Percentiles rank a stretch among this genome's conserved stretches.
phyloP scores from a whole-genome alignment of 2,113 vertebrate species.

The Sapayoa aenigma region DNA sequence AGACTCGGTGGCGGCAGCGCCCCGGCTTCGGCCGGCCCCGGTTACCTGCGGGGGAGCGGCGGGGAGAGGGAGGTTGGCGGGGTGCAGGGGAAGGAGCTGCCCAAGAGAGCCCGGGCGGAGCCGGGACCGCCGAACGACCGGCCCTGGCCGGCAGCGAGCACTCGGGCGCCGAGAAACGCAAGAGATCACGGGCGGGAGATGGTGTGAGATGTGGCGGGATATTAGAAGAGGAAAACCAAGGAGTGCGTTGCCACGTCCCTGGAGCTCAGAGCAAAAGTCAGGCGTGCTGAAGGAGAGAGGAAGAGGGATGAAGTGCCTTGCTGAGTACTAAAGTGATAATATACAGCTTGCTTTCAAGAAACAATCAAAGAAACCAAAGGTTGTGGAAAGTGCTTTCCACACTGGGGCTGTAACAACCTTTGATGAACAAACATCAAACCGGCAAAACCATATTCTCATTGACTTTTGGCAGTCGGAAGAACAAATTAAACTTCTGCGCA shows the following conservation, averaged over 20 bases:
- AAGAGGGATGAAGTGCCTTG: neutral
- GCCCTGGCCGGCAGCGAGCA: neutral
- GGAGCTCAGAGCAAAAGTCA: neutral
- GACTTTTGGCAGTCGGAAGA: neutral
- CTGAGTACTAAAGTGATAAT: neutral
- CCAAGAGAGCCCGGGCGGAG: neutral
- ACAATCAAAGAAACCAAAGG: neutral
- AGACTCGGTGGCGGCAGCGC: neutral
- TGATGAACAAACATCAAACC: neutral
- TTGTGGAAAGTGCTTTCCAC: neutral
- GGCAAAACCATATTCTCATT: neutral
- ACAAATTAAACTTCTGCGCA: neutral
- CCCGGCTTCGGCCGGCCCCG: neutral
- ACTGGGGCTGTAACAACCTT: neutral
- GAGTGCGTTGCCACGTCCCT: neutral
- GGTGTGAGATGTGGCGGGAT: neutral
- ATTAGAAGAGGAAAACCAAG: neutral
- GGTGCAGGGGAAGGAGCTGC: accelerated
- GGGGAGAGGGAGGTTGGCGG: neutral
- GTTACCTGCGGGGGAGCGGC: neutral
- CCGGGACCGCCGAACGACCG: neutral
- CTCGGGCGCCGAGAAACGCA: neutral
- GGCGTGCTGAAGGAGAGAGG: neutral
- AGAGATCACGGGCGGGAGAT: neutral
- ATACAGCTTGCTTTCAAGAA: neutral